Conservation (phyloP, 1,140 invertebrate species). For the Anadara kagoshimensis region DNA sequence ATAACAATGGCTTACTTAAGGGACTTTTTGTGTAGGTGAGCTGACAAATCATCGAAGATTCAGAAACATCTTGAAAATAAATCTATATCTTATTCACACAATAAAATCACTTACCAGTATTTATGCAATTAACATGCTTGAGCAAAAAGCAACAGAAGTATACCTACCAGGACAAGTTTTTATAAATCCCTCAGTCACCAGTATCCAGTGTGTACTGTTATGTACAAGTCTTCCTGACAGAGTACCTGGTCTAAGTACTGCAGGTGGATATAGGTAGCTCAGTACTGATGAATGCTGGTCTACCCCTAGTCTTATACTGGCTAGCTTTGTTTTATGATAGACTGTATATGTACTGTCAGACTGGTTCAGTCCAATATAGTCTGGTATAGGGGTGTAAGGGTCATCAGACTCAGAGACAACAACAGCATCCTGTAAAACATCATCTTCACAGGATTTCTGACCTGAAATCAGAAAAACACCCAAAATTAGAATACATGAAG, state of each 20-base stretch:
- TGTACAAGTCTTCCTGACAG: slow-evolving; percentile 51
- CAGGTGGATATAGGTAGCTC: slow-evolving; percentile 42
- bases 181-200: slow-evolving; percentile 45
- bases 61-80: no score
- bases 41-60: no score
- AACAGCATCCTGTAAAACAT: slow-evolving; percentile 41
- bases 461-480: slow-evolving; percentile 24
- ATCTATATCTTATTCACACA: no score
- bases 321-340: slow-evolving; percentile 20
- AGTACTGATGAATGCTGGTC: slow-evolving; percentile 40
- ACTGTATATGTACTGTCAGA: slow-evolving; percentile 46
- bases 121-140: no score
- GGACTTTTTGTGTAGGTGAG: no score
- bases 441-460: slow-evolving; percentile 46
- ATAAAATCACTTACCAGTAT: no score
- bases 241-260: slow-evolving; percentile 26
- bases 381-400: slow-evolving; percentile 43
- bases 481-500: no score
- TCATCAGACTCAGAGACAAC: slow-evolving; percentile 45
- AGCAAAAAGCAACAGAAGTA: no score
- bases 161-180: slow-evolving; percentile 53
- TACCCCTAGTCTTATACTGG: slow-evolving; percentile 39
- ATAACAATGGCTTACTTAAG: no score
- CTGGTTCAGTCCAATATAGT: slow-evolving; percentile 39
- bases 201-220: slow-evolving; percentile 52